These are phyloP conservation scores for Bhutanitis thaidina DNA, from an alignment of 2,888 invertebrate species.

Conservation along the genomic window DNA sequence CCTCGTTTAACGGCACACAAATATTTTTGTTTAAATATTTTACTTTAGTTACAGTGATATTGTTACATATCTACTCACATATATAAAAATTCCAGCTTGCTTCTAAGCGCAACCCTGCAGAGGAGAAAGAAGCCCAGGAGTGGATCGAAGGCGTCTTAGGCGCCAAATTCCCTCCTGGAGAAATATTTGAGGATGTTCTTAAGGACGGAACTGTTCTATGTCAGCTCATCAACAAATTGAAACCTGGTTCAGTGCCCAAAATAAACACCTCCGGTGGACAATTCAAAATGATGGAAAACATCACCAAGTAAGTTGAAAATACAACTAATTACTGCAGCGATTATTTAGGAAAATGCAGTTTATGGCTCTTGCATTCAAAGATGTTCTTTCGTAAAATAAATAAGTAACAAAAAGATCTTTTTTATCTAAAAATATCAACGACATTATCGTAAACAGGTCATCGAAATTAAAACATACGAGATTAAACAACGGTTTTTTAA, in stretches of 20 bases:
- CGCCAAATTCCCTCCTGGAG: constrained; percentile 91
- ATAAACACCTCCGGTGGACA: constrained; percentile 97
- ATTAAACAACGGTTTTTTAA: too few species aligned
- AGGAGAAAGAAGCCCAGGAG: constrained; percentile 92
- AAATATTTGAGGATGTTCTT: constrained; percentile 92
- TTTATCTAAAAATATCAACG: too few species aligned
- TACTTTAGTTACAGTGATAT: not conserved
- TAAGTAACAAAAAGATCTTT: too few species aligned
- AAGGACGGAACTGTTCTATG: constrained; percentile 96
- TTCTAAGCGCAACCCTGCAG: constrained; percentile 88
- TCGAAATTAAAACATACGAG: too few species aligned
- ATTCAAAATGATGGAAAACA: constrained; percentile 99
- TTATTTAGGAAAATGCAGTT: too few species aligned
- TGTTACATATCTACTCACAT: constrained; percentile 2
- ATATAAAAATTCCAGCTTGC: constrained; percentile 81
- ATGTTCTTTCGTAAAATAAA: too few species aligned
- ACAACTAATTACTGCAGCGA: too few species aligned
- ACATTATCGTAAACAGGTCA: too few species aligned
- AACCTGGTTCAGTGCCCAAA: constrained; percentile 92
- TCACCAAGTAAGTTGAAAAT: constrained; percentile 86
- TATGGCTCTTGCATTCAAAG: too few species aligned
- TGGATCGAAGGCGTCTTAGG: constrained; percentile 95
- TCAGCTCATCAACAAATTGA: constrained; percentile 95
- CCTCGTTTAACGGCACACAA: not conserved
- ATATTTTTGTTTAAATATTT: not conserved